Evolutionary conservation across 2,113 vertebrate species (phyloP), one percentile per base, ranked within the genome.

Genomic region (Prionailurus bengalensis): DNA sequence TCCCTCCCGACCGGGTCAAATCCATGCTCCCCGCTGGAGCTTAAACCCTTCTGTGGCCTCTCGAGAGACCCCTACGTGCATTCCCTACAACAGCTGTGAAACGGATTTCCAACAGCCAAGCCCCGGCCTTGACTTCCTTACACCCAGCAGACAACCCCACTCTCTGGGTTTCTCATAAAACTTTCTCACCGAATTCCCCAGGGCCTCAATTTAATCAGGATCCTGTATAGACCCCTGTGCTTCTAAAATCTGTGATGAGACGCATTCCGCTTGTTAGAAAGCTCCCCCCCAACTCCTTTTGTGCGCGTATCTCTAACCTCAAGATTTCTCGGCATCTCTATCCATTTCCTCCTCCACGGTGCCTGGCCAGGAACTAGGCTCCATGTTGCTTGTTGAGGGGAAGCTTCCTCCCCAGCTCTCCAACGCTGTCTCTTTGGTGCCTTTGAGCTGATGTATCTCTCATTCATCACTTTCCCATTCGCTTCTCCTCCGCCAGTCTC

Each of bases 321-420:
- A 31, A 1, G 9, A 4, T 63, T 36, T 65, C 74, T 2, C 2
- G 25, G n/a, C 29, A 9, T 61, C 39, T 36, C 58, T 65, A 13
- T 5, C 7, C 51, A 25, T 27, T 58, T 42, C 53, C 7, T 51
- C 63, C 65, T 86, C 36, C 17, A 11, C 4, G 5, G 19, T 8
- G 16, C 19, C 33, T 68, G 66, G 16, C 23, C 19, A 39, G 81
- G 12, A 66, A n/a, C 55, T 14, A 58, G 45, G 9, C 25, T 27
- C 36, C 0, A 0, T 7, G 5, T 9, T 1, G 19, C 45, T 63
- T 7, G 1, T 42, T 0, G 14, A 9, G 36, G 31, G 29, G 74
- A 51, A 9, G 1, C 10, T 14, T 79, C 19, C 53, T 55, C 3
- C 45, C 14, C 0, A 1, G 65, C 16, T 16, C 53, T 53, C 15